Evolutionary conservation across 2,888 invertebrate species (phyloP), one percentile per base, ranked within the genome.

Genomic region (Euphydryas editha): DNA sequence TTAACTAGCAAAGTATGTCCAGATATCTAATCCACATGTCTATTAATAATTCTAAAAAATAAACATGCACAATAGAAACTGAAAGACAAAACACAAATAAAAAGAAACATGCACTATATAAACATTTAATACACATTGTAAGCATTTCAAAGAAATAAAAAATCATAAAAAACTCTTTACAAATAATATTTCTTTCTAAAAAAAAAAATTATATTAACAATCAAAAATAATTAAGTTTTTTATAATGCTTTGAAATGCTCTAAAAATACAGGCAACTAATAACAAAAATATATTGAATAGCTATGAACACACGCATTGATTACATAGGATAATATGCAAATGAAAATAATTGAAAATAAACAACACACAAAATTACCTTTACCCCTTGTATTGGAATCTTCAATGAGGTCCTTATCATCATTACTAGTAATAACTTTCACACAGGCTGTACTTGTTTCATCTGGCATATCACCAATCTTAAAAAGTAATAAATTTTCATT

Each of bases 241-340:
- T 49, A 21, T 18, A 4, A 24, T 15, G 2, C 49, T 51, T 51
- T 51, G 49, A 51, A 51, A 51, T 51, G 49, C 49, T 54, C 5
- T n/a, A 54, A 10, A 36, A n/a, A 36, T 54, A 36, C 36, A 36
- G 36, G 54, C 54, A 54, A 54, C 21, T 36, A 36, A 54, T 36
- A 54, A 10, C 17, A 54, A 36, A 54, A 8, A 59, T n/a, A 39
- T 17, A 62, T 21, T 47, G 7, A 55, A 67, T 67, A 89, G 90
- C 90, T 89, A 90, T 90, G 90, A 90, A 90, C 90, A 90, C 87
- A 88, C 87, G 79, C 83, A 81, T 68, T 69, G 67, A 13, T 51
- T 63, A 59, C 75, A 75, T 56, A 57, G 20, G 4, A 57, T n/a
- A 66, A 58, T 71, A 72, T 57, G 71, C 65, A 67, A 69, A 62